Evolutionary conservation across 2,888 invertebrate species (phyloP).

Genomic region (Drosophila colorata): DNA sequence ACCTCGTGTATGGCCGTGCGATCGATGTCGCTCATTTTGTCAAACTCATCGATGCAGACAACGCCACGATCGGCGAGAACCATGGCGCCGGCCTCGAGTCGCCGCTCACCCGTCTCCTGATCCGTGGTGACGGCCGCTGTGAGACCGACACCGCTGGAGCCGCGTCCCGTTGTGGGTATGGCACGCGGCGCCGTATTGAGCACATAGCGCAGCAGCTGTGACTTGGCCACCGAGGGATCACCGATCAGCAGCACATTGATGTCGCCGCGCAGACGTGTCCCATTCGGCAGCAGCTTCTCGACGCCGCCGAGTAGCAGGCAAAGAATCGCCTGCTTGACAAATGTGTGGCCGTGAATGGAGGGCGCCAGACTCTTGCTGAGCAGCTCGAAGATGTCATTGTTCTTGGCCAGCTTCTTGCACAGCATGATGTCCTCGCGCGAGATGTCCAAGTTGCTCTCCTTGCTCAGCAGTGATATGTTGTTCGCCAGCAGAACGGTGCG

Average conservation of each 20-base stretch:
- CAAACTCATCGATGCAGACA: conserved; percentile 98
- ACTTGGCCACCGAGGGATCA: conserved; percentile 99
- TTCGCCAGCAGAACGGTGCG: conserved; percentile 97
- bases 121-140: conserved; percentile 99
- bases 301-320: conserved; percentile 97
- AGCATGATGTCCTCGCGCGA: conserved; percentile 94
- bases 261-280: conserved; percentile 94
- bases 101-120: conserved; percentile 94
- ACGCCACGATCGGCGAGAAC: conserved; percentile 99
- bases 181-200: conserved; percentile 97
- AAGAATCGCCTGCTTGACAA: conserved; percentile 97
- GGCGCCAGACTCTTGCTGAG: conserved; percentile 97
- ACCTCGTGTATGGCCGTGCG: conserved; percentile 99
- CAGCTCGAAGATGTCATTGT: conserved; percentile 93
- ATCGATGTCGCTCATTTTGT: conserved; percentile 99
- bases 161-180: conserved; percentile 98
- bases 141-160: conserved; percentile 98
- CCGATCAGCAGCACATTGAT: conserved; percentile 98
- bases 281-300: conserved; percentile 96
- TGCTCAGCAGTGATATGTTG: conserved; percentile 94
- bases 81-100: conserved; percentile 99
- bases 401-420: conserved; percentile 93
- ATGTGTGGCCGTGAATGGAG: conserved; percentile 98
- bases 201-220: conserved; percentile 97
- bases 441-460: conserved; percentile 92